Evolutionary conservation across 2,113 vertebrate species (phyloP), one percentile per base, ranked within the genome.

Genomic region (Cynopterus brachyotis): DNA sequence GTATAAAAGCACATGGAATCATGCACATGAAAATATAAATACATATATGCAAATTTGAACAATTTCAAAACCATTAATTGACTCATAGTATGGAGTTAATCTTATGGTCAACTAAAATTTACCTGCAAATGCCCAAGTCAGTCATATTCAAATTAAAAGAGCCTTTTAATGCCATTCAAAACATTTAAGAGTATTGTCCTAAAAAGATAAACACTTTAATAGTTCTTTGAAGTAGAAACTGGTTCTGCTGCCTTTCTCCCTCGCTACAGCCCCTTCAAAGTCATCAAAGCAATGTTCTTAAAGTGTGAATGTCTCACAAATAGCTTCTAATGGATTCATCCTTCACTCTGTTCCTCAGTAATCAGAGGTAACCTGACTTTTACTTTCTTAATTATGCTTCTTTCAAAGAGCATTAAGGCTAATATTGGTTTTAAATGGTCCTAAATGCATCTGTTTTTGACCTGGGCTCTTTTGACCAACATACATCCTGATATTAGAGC

Each of bases 151-250:
- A 95, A 96, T 92, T 96, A 45, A 62, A 94, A 94, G 73, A 81
- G 26, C 13, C 81, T 92, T 96, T 98, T 94, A 91, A 64, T 85
- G 85, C 72, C 73, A 91, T 91, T 96, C 81, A 82, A 95, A 96
- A 96, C 94, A 94, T 76, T 96, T 97, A 76, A 92, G 79, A 75
- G 66, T 67, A 81, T 69, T 85, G 81, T 81, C 85, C 85, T 96
- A 62, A 84, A 93, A 85, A 95, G 93, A 96, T 96, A 95, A 95
- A 92, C 85, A 91, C 67, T 69, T 1, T 82, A 89, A 94, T 73
- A 84, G 81, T 84, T 82, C 97, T 98, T 97, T 98, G 96, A 98
- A 96, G 97, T 97, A 67, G 73, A 37, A 97, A 98, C 97, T 96
- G 91, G 96, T 97, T 98, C 90, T 94, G 42, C 97, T 82, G 79